phyloP scores from a whole-genome alignment of 92 coral and sea anemone species.

The Heliopora coerulea region DNA sequence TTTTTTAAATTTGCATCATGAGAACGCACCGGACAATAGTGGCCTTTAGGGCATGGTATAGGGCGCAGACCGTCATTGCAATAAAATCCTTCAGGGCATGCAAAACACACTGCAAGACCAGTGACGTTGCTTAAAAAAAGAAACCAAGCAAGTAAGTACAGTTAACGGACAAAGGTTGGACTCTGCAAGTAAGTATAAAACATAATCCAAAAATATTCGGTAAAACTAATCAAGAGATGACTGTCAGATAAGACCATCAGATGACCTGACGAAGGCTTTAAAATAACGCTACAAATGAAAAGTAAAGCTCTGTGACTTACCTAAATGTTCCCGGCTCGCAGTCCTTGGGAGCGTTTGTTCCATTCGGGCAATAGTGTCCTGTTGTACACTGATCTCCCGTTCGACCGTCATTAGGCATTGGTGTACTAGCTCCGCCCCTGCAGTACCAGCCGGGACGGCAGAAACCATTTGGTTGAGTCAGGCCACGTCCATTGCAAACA shows the following conservation, averaged over 20 bases:
- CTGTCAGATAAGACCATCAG: too few relatives aligned
- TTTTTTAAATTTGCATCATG: slow-evolving; percentile 59
- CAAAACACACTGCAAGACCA: slow-evolving; percentile 78
- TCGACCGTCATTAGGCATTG: slow-evolving; percentile 79
- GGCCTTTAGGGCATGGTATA: slow-evolving; percentile 74
- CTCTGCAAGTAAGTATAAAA: too few relatives aligned
- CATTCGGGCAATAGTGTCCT: slow-evolving; percentile 83
- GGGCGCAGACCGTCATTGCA: slow-evolving; percentile 70
- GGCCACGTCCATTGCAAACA: slow-evolving; percentile 82
- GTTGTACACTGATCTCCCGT: slow-evolving; percentile 84
- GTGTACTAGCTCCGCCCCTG: slow-evolving; percentile 53
- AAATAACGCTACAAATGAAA: too few relatives aligned
- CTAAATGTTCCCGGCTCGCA: slow-evolving; percentile 84
- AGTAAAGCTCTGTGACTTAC: slow-evolving; percentile 31
- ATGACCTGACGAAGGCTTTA: too few relatives aligned
- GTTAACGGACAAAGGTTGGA: too few relatives aligned
- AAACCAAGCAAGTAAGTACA: slow-evolving; percentile 9
- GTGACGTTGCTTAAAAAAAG: slow-evolving; percentile 66
- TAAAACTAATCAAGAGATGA: too few relatives aligned
- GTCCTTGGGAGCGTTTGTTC: slow-evolving; percentile 43
- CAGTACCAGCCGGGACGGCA: slow-evolving; percentile 92
- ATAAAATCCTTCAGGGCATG: slow-evolving; percentile 76
- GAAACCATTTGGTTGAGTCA: slow-evolving; percentile 72
- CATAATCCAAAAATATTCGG: too few relatives aligned
- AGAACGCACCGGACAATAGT: slow-evolving; percentile 79